phyloP scores from a whole-genome alignment of 2,888 invertebrate species.

The Andrena bucephala region DNA sequence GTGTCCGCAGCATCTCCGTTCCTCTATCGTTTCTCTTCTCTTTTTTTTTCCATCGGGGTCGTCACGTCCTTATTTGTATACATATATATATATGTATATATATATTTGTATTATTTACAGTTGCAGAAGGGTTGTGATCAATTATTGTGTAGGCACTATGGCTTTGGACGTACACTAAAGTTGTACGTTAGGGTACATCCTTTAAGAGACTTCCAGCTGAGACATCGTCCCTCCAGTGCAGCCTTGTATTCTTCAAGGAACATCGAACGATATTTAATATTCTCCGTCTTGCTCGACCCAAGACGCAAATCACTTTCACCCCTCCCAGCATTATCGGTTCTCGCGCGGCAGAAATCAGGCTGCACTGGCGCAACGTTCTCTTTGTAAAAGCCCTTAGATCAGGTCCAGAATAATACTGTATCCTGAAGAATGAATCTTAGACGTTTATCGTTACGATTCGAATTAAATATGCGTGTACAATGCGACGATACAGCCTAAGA shows the following conservation, averaged over 20 bases:
- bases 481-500: slow-evolving; percentile 77
- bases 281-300: slow-evolving; percentile 11
- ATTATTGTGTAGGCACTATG: slow-evolving; percentile 85
- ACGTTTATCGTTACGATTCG: slow-evolving; percentile 78
- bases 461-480: slow-evolving; percentile 79
- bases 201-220: slow-evolving; percentile 79
- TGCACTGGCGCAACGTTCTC: slow-evolving; percentile 65
- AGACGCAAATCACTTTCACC: not conserved
- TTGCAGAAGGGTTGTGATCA: slow-evolving; percentile 82
- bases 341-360: slow-evolving; percentile 45
- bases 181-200: slow-evolving; percentile 84
- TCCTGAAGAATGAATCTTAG: slow-evolving; percentile 81
- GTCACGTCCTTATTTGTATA: slow-evolving; percentile 74
- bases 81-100: slow-evolving; percentile 47
- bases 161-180: slow-evolving; percentile 85
- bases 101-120: slow-evolving; percentile 81
- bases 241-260: slow-evolving; percentile 64
- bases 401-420: slow-evolving; percentile 80
- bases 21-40: slow-evolving; percentile 39
- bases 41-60: slow-evolving; percentile 72
- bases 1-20: slow-evolving; percentile 75
- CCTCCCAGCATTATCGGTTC: not conserved
- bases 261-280: slow-evolving; percentile 46
- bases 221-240: slow-evolving; percentile 64
- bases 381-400: slow-evolving; percentile 77